Evolutionary conservation across 2,888 invertebrate genomes (phyloP).

Genomic region (Conus canariensis): DNA sequence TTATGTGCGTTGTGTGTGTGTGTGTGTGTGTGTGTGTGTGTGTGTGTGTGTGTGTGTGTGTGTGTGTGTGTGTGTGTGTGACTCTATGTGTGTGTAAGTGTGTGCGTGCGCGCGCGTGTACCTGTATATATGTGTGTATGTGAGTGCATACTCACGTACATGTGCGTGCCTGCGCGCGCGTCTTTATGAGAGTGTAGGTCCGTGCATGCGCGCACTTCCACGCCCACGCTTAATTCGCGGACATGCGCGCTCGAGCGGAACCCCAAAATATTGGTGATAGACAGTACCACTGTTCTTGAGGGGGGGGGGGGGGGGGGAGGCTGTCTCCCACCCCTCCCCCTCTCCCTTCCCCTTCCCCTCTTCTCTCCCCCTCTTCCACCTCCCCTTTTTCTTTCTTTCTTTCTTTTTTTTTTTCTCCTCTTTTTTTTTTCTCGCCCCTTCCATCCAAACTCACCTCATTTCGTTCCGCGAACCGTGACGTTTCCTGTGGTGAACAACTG

Average conservation of each 20-base stretch:
- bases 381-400: no score
- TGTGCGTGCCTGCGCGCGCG: conserved; percentile 11
- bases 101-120: not conserved
- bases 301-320: no score
- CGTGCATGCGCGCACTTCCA: not conserved
- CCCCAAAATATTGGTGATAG: not conserved
- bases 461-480: not conserved
- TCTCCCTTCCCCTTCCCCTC: no score
- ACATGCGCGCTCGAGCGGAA: not conserved
- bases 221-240: not conserved
- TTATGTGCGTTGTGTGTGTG: not conserved
- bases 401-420: not conserved
- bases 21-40: no score
- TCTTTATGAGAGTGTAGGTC: not conserved
- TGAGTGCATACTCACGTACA: not conserved
- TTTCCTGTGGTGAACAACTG: not conserved
- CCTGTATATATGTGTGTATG: not conserved
- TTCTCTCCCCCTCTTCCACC: no score
- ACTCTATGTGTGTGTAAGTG: no score
- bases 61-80: no score
- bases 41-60: no score
- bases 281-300: not conserved
- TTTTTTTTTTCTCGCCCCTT: not conserved
- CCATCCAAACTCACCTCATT: not conserved
- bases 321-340: not conserved